These are phyloP conservation scores for Hyppa rectilinea DNA, from an alignment of 2,888 invertebrate species.

Conservation along the genomic window DNA sequence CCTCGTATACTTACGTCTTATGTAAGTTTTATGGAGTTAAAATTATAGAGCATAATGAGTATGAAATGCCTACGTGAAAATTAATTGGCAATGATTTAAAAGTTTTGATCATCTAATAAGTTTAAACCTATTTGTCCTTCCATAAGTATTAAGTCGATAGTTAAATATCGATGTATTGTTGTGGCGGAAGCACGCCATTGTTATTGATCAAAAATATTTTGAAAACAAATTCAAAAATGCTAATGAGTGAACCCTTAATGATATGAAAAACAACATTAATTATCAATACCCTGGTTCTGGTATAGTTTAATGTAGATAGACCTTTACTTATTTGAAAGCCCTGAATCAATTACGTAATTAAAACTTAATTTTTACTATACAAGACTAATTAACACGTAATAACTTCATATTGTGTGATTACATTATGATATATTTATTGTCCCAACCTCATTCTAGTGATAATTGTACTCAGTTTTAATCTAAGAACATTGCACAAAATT, in stretches of 20 bases:
- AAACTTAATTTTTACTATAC: slow-evolving; percentile 24
- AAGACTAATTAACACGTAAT: slow-evolving; percentile 39
- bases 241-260: slow-evolving; percentile 11
- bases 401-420: slow-evolving; percentile 21
- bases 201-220: not conserved
- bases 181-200: not conserved
- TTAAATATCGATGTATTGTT: not conserved
- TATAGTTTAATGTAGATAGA: slow-evolving; percentile 7
- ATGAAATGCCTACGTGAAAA: not conserved
- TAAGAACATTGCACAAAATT: slow-evolving; percentile 40
- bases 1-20: too few species aligned
- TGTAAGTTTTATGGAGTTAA: not conserved
- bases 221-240: not conserved
- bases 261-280: not conserved
- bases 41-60: not conserved
- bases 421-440: slow-evolving; percentile 52
- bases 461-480: slow-evolving; percentile 43
- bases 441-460: slow-evolving; percentile 56
- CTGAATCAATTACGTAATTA: slow-evolving; percentile 14
- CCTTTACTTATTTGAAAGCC: slow-evolving; percentile 12
- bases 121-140: not conserved
- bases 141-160: not conserved
- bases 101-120: not conserved
- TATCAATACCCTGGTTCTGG: not conserved
- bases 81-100: too few species aligned